These are phyloP conservation scores for Corydoras maculifer DNA, from an alignment of 2,113 vertebrate species.

Conservation along the genomic window DNA sequence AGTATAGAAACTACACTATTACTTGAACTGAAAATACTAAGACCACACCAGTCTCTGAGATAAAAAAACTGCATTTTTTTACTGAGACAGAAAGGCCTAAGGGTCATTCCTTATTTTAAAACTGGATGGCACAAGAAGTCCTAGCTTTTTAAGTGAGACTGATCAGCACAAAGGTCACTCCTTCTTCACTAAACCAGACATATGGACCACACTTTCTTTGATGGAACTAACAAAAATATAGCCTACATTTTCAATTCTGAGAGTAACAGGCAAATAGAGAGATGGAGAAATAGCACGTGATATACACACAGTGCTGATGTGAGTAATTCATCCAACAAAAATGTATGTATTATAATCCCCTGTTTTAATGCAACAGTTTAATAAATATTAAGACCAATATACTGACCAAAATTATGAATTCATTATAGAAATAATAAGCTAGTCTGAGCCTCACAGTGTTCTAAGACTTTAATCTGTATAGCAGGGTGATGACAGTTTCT, in stretches of 20 bases:
- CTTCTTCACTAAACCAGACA: not conserved
- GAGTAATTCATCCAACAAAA: not conserved
- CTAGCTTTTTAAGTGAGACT: not conserved
- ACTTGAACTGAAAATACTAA: not conserved
- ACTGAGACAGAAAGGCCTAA: not conserved
- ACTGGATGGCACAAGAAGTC: not conserved
- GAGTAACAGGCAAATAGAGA: not conserved
- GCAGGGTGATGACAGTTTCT: conserved; percentile 8
- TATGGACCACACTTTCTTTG: not conserved
- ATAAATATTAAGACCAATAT: not conserved
- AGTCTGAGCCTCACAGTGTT: not conserved
- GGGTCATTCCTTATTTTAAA: not conserved
- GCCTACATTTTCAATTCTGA: not conserved
- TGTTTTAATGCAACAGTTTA: not conserved
- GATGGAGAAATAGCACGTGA: too few species aligned
- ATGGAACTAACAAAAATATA: not conserved
- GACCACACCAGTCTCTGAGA: not conserved
- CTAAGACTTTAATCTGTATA: conserved; percentile 21
- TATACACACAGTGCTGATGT: not conserved
- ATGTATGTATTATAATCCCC: not conserved
- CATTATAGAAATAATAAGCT: not conserved
- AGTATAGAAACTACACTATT: not conserved
- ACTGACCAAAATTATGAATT: not conserved
- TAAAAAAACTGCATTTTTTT: not conserved
- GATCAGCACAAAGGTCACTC: not conserved